A percentile compares a stretch with the other conserved stretches of the same genome.
phyloP scores from a whole-genome alignment of 2,797 vertebrate genomes.

The Tarsius wallacei region DNA sequence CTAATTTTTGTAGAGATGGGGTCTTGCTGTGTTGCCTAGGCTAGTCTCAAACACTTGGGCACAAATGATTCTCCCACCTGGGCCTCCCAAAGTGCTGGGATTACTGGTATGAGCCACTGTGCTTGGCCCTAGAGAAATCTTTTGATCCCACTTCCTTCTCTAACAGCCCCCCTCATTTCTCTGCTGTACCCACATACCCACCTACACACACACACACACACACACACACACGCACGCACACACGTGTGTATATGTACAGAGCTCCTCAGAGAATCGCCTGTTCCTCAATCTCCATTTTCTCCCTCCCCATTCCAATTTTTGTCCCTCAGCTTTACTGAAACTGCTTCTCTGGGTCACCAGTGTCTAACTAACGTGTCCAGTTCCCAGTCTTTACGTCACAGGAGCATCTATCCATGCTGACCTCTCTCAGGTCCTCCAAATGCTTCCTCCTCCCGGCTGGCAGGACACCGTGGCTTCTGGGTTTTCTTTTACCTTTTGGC shows the following conservation, averaged over 20 bases:
- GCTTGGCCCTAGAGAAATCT: background rate
- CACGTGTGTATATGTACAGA: accelerated
- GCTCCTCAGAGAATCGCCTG: background rate
- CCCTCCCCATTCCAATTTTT: background rate
- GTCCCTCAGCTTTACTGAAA: background rate
- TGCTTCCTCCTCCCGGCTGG: accelerated
- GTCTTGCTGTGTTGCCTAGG: no score
- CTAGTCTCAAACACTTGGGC: no score
- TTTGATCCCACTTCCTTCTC: background rate
- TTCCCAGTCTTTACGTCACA: background rate
- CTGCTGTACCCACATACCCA: background rate
- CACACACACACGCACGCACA: accelerated
- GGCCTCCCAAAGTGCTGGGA: no score
- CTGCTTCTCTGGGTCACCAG: background rate
- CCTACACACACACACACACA: accelerated
- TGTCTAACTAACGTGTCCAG: accelerated
- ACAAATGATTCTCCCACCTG: no score
- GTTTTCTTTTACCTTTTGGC: background rate
- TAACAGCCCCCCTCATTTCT: background rate
- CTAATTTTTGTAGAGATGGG: no score
- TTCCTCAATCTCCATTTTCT: background rate
- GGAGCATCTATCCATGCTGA: background rate
- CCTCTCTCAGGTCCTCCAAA: background rate
- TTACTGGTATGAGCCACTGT: no score
- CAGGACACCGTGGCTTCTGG: accelerated